Evolutionary conservation across 2,113 vertebrate genomes (phyloP).

Genomic region (Crotalus helleri): DNA sequence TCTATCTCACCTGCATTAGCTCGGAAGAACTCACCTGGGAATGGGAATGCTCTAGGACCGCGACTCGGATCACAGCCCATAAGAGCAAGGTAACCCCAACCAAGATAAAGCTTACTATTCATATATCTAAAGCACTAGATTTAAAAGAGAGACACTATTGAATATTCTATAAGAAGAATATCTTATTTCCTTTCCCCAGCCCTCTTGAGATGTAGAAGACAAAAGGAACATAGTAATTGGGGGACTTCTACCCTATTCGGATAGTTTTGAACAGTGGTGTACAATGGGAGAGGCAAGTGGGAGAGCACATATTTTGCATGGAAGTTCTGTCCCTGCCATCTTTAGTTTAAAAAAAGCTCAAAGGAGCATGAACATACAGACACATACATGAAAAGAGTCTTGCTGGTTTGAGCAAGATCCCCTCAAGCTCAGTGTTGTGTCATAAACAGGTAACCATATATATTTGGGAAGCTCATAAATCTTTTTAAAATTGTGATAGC

Average conservation of each 20-base stretch:
- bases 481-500: not conserved
- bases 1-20: slow-evolving; percentile 96
- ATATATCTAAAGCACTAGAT: not conserved
- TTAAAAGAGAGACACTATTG: not conserved
- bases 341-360: not conserved
- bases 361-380: not conserved
- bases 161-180: not conserved
- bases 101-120: not conserved
- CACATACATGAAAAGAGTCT: not conserved
- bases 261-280: not conserved
- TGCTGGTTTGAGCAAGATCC: not conserved
- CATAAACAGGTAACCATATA: not conserved
- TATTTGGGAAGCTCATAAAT: not conserved
- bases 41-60: slow-evolving; percentile 85
- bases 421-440: not conserved
- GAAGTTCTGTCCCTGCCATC: not conserved
- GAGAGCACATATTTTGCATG: not conserved
- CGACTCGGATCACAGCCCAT: slow-evolving; percentile 88
- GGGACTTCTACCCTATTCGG: not conserved
- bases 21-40: slow-evolving; percentile 94
- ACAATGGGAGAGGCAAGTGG: no score
- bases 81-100: slow-evolving; percentile 82
- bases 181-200: not conserved
- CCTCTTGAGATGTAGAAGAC: not conserved
- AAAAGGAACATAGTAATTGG: not conserved